A percentile compares a stretch with the other conserved stretches of the same genome.
Conservation (phyloP, 1,140 invertebrate species). For the Lepidurus packardi region DNA sequence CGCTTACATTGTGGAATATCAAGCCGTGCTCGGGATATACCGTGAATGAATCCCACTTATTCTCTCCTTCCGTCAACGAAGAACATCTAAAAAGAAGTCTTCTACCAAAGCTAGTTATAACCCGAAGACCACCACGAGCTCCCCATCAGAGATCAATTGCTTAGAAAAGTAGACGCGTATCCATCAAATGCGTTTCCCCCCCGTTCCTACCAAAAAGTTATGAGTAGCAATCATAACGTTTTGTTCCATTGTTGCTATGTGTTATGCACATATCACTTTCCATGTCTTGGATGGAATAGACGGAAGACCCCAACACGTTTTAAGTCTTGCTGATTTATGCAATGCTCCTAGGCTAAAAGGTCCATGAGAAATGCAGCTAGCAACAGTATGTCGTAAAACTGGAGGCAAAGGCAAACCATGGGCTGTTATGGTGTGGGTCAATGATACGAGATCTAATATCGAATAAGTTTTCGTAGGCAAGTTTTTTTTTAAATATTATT, state of each 20-base stretch:
- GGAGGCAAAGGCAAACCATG: no score
- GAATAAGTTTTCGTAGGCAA: no score
- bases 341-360: neutral
- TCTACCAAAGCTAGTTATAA: neutral
- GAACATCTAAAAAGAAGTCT: neutral
- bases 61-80: neutral
- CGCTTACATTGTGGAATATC: neutral
- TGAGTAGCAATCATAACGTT: slow-evolving; percentile 15
- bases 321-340: neutral
- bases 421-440: no score
- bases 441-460: neutral
- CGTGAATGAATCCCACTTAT: neutral
- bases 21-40: neutral
- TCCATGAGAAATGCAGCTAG: neutral
- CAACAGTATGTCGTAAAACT: neutral
- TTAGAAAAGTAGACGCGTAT: slow-evolving; percentile 22
- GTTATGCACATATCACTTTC: neutral
- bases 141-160: slow-evolving; percentile 20
- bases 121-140: slow-evolving; percentile 3
- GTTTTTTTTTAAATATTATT: neutral
- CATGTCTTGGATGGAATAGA: neutral
- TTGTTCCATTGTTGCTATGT: neutral
- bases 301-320: neutral
- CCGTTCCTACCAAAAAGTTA: neutral
- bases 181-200: slow-evolving; percentile 2